Percentiles rank a stretch among this genome's conserved stretches.
Conservation (phyloP, 2,797 vertebrate genomes). For the Muraenolepis orangiensis region DNA sequence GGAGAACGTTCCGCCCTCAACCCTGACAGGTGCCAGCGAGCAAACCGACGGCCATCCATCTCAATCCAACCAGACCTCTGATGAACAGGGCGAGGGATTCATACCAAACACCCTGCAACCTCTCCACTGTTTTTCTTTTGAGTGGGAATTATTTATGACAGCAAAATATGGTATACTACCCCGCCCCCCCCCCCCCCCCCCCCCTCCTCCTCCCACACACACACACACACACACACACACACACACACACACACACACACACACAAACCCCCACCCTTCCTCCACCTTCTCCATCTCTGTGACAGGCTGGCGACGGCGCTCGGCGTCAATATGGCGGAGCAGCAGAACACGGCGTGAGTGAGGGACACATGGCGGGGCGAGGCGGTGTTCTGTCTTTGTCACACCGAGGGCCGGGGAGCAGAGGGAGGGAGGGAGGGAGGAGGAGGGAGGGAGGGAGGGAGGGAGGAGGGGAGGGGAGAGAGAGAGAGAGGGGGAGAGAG, state of each 20-base stretch:
- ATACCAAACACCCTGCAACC: conserved; percentile 53
- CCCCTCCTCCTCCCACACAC: too few relatives aligned
- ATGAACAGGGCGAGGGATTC: conserved; percentile 58
- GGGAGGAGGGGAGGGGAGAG: conserved; percentile 13
- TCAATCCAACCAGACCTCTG: conserved; percentile 48
- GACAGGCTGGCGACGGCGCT: conserved; percentile 75
- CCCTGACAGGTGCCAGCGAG: conserved; percentile 17
- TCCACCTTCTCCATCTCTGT: conserved; percentile 46
- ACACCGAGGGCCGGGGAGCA: conserved; percentile 54
- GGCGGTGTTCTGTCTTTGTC: conserved; percentile 73
- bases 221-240: too few relatives aligned
- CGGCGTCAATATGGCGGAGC: conserved; percentile 69
- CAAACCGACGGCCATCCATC: conserved; percentile 56
- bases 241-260: too few relatives aligned
- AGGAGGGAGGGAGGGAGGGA: conserved; percentile 6
- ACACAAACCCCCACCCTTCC: too few relatives aligned
- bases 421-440: conserved; percentile 1
- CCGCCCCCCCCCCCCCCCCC: conserved; percentile 27
- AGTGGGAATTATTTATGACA: conserved; percentile 68
- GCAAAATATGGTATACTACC: conserved; percentile 43
- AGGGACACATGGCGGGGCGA: too few relatives aligned
- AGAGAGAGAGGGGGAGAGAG: conserved; percentile 18
- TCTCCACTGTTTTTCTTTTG: conserved; percentile 55
- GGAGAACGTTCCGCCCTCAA: conserved; percentile 9
- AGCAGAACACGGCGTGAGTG: conserved; percentile 64